These are phyloP conservation scores for Pantherophis guttatus DNA, from an alignment of 2,113 vertebrate genomes.

Conservation along the genomic window DNA sequence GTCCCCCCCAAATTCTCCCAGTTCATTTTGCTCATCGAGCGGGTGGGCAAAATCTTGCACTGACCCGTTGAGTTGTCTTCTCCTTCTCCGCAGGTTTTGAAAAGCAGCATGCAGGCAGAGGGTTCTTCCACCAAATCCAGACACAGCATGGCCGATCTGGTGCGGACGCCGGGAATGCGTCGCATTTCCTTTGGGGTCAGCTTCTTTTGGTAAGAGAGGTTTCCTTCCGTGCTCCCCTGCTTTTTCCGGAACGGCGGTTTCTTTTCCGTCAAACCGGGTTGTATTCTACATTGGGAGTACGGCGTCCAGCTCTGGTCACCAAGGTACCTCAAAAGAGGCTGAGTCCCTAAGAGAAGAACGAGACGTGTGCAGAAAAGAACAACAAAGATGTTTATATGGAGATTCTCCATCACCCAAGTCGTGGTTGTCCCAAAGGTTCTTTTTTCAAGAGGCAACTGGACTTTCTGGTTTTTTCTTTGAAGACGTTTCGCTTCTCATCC, in stretches of 20 bases:
- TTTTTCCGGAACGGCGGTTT: neutral
- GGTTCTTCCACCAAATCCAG: conserved; percentile 55
- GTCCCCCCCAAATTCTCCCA: too few relatives aligned
- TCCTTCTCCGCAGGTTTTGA: conserved; percentile 69
- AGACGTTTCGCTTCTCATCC: too few relatives aligned
- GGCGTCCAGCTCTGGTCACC: too few relatives aligned
- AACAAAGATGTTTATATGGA: too few relatives aligned
- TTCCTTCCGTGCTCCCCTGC: neutral
- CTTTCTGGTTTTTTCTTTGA: too few relatives aligned
- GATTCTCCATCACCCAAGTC: too few relatives aligned
- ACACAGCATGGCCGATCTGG: conserved; percentile 57
- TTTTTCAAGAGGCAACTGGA: too few relatives aligned
- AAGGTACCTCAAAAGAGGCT: too few relatives aligned
- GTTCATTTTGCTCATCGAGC: neutral
- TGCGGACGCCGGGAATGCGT: conserved; percentile 68
- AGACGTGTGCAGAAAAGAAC: too few relatives aligned
- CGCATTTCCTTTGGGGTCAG: conserved; percentile 73
- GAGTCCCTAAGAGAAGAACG: too few relatives aligned
- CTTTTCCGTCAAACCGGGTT: neutral
- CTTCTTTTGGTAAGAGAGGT: conserved; percentile 72
- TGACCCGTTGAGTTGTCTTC: neutral
- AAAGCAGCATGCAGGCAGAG: conserved; percentile 76
- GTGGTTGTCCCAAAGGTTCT: too few relatives aligned
- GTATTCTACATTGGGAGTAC: neutral
- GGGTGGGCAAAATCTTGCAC: too few relatives aligned